Base-by-base conservation (phyloP, 2,113 vertebrate genomes). In the Menidia beryllina region DNA sequence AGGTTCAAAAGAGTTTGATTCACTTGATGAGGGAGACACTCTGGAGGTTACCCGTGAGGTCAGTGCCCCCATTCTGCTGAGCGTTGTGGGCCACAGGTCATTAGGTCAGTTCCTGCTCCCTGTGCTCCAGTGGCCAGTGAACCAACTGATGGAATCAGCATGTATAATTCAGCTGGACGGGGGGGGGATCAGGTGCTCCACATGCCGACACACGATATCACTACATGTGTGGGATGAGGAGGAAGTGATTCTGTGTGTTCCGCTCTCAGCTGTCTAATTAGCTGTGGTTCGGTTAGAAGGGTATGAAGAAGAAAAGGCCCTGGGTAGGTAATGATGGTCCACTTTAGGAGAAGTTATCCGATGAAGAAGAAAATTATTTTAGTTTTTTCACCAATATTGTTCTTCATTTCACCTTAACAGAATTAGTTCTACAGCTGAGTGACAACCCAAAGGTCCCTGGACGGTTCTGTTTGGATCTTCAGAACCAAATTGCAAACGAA, bases 161-260 rank as follows among this genome's bases (percentile, higher is more conserved):
- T 93, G 77, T 75, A 93, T 93, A 90, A 92, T 94, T 92, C 75
- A 92, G 66, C 41, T 0, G 61, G 60, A 41, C 56, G 73, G 30
- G 30, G n/a, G 3, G 55, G 15, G 79, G 81, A 79, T 93, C 88
- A 55, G 69, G 68, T 93, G 84, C 75, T 77, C 81, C 39, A 56
- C 79, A 67, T 65, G 77, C 69, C 25, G 81, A 87, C 82, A 92
- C 75, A 67, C 25, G 65, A 86, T 71, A 75, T 66, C 59, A 43
- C 27, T 12, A 20, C 19, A 38, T 56, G 59, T 15, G 10, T 1
- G 7, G 2, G 4, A 59, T 1, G 59, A 7, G 20, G 23, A 54
- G 41, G 75, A 85, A 66, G 69, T 53, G 65, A 58, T 65, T 69
- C 50, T 48, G 7, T 48, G 55, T 0, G 13, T 1, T 36, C 24